A percentile compares a stretch with the other conserved stretches of the same genome.
Conservation (phyloP, 2,797 vertebrate genomes). For the Cygnus olor region DNA sequence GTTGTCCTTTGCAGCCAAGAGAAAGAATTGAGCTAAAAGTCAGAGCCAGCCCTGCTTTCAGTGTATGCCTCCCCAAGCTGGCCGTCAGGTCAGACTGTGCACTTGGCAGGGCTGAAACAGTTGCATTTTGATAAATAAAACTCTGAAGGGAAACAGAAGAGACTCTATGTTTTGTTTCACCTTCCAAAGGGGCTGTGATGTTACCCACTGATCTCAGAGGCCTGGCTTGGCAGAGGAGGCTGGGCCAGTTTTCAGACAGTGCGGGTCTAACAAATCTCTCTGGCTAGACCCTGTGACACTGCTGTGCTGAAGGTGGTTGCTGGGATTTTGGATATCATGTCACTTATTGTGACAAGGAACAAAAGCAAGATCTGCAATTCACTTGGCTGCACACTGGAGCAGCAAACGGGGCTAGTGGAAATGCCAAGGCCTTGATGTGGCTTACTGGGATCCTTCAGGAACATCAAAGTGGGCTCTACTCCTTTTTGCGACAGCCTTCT, state of each 20-base stretch:
- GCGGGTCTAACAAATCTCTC: not conserved
- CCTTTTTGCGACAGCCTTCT: not conserved
- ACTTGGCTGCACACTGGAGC: not conserved
- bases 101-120: constrained; percentile 34
- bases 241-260: not conserved
- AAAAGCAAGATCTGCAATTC: not conserved
- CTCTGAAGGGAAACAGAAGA: constrained; percentile 38
- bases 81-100: not conserved
- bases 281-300: not conserved
- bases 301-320: not conserved
- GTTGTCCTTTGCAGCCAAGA: constrained; percentile 39
- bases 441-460: not conserved
- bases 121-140: constrained; percentile 61
- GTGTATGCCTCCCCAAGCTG: constrained; percentile 31
- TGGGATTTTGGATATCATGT: not conserved
- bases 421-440: not conserved
- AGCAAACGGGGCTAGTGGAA: not conserved
- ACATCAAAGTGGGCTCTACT: not conserved
- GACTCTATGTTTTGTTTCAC: constrained; percentile 11
- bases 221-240: not conserved
- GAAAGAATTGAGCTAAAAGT: constrained; percentile 36
- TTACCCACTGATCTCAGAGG: not conserved
- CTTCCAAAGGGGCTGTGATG: not conserved
- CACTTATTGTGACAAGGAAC: not conserved
- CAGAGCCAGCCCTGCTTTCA: constrained; percentile 47